Percentiles rank a stretch among this genome's conserved stretches.
phyloP scores from a whole-genome alignment of 2,888 invertebrate species.

The Hermodice carunculata region DNA sequence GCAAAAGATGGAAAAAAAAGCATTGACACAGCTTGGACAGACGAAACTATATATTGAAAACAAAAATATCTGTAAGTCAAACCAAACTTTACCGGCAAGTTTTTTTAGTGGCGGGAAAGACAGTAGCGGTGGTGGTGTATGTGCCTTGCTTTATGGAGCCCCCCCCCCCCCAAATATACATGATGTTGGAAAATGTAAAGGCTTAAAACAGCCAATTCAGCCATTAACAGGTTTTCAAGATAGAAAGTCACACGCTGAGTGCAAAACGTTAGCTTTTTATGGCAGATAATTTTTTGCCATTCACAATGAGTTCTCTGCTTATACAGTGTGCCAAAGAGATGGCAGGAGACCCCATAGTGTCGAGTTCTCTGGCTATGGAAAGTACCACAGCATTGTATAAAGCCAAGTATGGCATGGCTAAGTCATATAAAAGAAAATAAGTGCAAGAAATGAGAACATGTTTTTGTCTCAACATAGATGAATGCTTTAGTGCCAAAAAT shows the following conservation, averaged over 20 bases:
- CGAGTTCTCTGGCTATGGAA: conserved; percentile 1
- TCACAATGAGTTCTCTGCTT: background rate
- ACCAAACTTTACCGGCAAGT: too few species aligned
- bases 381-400: conserved; percentile 24
- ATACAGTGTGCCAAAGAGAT: conserved; percentile 7
- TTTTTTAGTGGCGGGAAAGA: too few species aligned
- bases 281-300: background rate
- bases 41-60: too few species aligned
- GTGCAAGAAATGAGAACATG: background rate
- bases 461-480: conserved; percentile 2
- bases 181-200: background rate
- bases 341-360: background rate
- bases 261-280: background rate
- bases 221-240: background rate
- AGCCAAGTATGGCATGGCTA: conserved; percentile 6
- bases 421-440: background rate
- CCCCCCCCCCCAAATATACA: conserved; percentile 1
- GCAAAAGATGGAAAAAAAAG: too few species aligned
- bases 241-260: background rate
- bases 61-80: too few species aligned
- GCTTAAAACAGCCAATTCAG: background rate
- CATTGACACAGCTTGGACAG: too few species aligned
- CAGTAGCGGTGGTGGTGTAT: background rate
- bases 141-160: background rate
- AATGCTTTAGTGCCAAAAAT: background rate